Percentiles rank a stretch among this genome's conserved stretches.
phyloP scores from a whole-genome alignment of 2,888 invertebrate species.

The Malthinus flaveolus region DNA sequence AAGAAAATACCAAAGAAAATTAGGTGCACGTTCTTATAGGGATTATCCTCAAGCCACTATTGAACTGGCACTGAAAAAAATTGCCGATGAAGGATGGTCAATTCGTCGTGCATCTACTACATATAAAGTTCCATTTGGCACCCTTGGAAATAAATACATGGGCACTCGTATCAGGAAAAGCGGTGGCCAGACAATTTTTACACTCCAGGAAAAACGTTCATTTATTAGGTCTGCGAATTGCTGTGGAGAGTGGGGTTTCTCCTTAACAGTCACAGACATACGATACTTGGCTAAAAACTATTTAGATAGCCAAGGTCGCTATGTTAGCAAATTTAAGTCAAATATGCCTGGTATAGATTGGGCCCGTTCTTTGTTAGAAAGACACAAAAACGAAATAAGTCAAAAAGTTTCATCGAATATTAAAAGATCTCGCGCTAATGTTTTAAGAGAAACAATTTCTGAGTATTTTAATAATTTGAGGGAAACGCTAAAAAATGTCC shows the following conservation, averaged over 20 bases:
- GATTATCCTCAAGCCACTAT: slow-evolving; percentile 1
- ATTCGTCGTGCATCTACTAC: background rate
- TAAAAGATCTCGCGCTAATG: background rate
- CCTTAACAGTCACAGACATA: slow-evolving; percentile 9
- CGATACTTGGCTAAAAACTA: slow-evolving; percentile 17
- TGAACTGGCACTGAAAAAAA: background rate
- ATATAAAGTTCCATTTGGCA: slow-evolving; percentile 21
- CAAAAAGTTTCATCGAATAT: background rate
- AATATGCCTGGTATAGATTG: slow-evolving; percentile 3
- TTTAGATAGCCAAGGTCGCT: slow-evolving; percentile 13
- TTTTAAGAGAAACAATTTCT: background rate
- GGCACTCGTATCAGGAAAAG: slow-evolving; percentile 9
- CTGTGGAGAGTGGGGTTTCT: slow-evolving; percentile 18
- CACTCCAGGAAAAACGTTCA: too few relatives aligned
- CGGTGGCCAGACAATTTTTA: slow-evolving; percentile 15
- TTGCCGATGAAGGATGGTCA: slow-evolving; percentile 4
- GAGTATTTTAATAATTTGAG: background rate
- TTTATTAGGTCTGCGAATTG: too few relatives aligned
- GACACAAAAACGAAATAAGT: background rate
- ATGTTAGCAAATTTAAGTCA: background rate
- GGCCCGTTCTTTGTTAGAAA: background rate
- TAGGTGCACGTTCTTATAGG: background rate
- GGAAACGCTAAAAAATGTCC: background rate
- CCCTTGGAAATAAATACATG: slow-evolving; percentile 17
- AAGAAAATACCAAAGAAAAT: background rate